Conservation (phyloP, 2,888 invertebrate species). For the Lucinisca nassula region DNA sequence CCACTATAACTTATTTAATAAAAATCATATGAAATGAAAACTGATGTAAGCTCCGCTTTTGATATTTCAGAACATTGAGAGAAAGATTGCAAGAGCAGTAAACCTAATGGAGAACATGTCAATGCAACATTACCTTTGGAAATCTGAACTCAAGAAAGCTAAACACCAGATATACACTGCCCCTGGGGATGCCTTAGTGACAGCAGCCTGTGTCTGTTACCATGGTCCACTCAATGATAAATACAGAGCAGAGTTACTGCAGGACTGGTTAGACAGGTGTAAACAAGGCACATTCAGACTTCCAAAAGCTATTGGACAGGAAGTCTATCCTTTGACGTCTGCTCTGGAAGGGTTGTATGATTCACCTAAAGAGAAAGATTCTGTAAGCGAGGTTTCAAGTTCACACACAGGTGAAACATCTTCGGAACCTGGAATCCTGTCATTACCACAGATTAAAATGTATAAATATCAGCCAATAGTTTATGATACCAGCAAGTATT, state of each 20-base stretch:
- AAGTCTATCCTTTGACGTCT: conserved; percentile 65
- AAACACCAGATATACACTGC: conserved; percentile 81
- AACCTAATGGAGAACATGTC: conserved; percentile 87
- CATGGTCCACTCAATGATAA: conserved; percentile 86
- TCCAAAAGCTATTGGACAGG: conserved; percentile 65
- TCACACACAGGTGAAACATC: conserved; percentile 65
- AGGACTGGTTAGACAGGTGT: conserved; percentile 85
- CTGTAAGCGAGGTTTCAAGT: conserved; percentile 70
- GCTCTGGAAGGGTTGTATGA: conserved; percentile 68
- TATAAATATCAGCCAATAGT: conserved; percentile 82
- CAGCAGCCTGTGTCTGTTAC: conserved; percentile 85
- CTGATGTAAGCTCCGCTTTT: too few relatives aligned
- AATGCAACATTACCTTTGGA: conserved; percentile 85
- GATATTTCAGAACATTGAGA: conserved; percentile 82
- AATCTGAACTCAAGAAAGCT: conserved; percentile 82
- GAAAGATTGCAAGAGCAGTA: conserved; percentile 82
- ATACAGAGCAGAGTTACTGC: conserved; percentile 80
- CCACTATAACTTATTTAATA: too few relatives aligned
- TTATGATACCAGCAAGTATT: conserved; percentile 83
- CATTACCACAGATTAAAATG: conserved; percentile 76
- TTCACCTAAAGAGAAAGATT: conserved; percentile 68
- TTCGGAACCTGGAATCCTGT: conserved; percentile 67
- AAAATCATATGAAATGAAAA: too few relatives aligned
- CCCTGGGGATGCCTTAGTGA: conserved; percentile 86
- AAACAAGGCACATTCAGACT: conserved; percentile 77